Evolutionary conservation across 2,888 invertebrate species (phyloP).

Genomic region (Agrochola lychnidis): DNA sequence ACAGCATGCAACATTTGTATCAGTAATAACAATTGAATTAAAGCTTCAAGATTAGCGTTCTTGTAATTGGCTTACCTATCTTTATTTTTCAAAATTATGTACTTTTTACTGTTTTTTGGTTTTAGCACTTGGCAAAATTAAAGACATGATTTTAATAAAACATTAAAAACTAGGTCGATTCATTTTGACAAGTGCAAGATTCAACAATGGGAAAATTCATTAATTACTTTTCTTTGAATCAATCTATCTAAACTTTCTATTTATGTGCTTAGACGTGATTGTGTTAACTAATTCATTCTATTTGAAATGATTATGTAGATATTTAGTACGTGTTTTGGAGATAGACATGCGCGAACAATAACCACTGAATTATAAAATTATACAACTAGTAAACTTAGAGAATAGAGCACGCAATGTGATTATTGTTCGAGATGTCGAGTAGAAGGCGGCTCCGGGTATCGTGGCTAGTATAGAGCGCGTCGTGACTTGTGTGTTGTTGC

Average conservation of each 20-base stretch:
- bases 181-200: slow-evolving; percentile 74
- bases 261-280: slow-evolving; percentile 87
- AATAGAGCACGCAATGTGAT: slow-evolving; percentile 60
- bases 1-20: slow-evolving; percentile 86
- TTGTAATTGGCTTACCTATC: slow-evolving; percentile 86
- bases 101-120: slow-evolving; percentile 65
- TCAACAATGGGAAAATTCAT: slow-evolving; percentile 61
- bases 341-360: slow-evolving; percentile 74
- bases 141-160: slow-evolving; percentile 14
- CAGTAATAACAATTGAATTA: slow-evolving; percentile 80
- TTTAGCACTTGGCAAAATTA: slow-evolving; percentile 74
- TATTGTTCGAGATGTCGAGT: slow-evolving; percentile 77
- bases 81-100: slow-evolving; percentile 83
- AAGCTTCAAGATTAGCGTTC: slow-evolving; percentile 83
- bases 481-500: slow-evolving; percentile 91
- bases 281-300: slow-evolving; percentile 84
- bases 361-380: slow-evolving; percentile 56
- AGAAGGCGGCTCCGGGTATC: slow-evolving; percentile 81
- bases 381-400: slow-evolving; percentile 17
- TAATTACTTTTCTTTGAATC: slow-evolving; percentile 65
- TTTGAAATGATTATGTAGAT: slow-evolving; percentile 85
- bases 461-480: slow-evolving; percentile 88
- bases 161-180: slow-evolving; percentile 39
- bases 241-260: slow-evolving; percentile 68
- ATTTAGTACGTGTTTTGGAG: slow-evolving; percentile 83